Evolutionary conservation across 2,888 invertebrate species (phyloP), one percentile per base, ranked within the genome.

Genomic region (Acanthosepion lycidas): DNA sequence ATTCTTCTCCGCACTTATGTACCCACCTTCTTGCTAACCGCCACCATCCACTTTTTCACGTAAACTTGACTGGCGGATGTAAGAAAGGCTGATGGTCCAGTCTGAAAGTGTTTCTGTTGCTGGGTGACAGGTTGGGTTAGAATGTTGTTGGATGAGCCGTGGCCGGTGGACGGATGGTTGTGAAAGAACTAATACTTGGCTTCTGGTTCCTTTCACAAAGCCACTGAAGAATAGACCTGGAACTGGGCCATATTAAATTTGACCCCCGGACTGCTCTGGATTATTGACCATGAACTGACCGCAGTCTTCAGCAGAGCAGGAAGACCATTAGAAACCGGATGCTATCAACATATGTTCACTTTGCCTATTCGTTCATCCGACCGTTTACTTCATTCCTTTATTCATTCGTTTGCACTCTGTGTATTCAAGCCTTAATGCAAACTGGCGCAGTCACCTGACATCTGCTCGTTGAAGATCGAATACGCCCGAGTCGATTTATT

Each of bases 41-140:
- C 12, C 78, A n/a, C 33, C n/a, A 78, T 78, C 78, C n/a, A 9
- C 78, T 78, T 15, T 42, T 78, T 78, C 78, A n/a, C 78, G n/a
- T n/a, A 78, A 78, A n/a, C 78, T 78, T 78, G 78, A 78, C 78
- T 78, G 78, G n/a, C 78, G 78, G 78, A 78, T n/a, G 78, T 78
- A 78, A n/a, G 78, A 78, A 78, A 78, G n/a, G n/a, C 12, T n/a
- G 78, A 78, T n/a, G n/a, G 78, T n/a, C n/a, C n/a, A n/a, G 78
- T 78, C 78, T 78, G n/a, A 78, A n/a, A 78, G 5, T n/a, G 78
- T 78, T n/a, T 15, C n/a, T 9, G n/a, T 33, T 78, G n/a, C 33
- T 78, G n/a, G n/a, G n/a, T n/a, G 78, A 15, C n/a, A 18, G 78
- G 5, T 28, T 78, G 78, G n/a, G 28, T 64, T 8, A 2, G 78